A percentile compares a stretch with the other conserved stretches of the same genome.
These are phyloP conservation scores for Ammospiza nelsoni DNA, from an alignment of 2,113 vertebrate species.

Conservation along the genomic window DNA sequence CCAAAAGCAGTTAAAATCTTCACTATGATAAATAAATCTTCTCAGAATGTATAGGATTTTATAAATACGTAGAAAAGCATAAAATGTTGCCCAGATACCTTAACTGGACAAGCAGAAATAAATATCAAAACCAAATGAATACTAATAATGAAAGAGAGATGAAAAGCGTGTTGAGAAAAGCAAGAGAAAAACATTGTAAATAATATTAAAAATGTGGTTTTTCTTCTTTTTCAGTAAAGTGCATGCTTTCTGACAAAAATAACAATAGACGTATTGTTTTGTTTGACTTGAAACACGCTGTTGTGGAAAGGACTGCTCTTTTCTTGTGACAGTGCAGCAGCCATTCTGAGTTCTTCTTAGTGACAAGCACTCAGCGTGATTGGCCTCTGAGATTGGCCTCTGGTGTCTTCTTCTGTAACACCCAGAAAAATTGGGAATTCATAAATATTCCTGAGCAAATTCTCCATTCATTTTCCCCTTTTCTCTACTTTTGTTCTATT, in stretches of 20 bases:
- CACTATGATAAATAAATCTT: background rate
- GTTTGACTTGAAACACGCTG: background rate
- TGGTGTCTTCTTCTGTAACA: background rate
- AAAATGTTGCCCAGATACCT: background rate
- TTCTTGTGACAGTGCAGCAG: background rate
- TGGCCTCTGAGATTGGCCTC: background rate
- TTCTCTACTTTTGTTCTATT: background rate
- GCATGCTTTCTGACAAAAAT: background rate
- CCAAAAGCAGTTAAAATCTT: background rate
- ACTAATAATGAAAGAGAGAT: background rate
- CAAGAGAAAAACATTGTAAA: background rate
- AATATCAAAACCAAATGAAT: background rate
- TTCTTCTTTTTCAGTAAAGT: background rate
- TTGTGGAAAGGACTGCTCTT: background rate
- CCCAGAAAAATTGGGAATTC: background rate
- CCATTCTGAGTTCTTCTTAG: background rate
- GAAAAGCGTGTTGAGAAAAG: background rate
- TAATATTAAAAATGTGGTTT: background rate
- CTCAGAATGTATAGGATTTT: background rate
- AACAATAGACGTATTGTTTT: background rate
- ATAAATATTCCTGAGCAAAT: background rate
- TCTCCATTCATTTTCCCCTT: rapidly evolving
- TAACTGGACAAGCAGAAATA: background rate
- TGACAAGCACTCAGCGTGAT: background rate
- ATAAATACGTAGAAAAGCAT: background rate